Base-by-base conservation (phyloP, 2,888 invertebrate species). In the Eupithecia abbreviata region DNA sequence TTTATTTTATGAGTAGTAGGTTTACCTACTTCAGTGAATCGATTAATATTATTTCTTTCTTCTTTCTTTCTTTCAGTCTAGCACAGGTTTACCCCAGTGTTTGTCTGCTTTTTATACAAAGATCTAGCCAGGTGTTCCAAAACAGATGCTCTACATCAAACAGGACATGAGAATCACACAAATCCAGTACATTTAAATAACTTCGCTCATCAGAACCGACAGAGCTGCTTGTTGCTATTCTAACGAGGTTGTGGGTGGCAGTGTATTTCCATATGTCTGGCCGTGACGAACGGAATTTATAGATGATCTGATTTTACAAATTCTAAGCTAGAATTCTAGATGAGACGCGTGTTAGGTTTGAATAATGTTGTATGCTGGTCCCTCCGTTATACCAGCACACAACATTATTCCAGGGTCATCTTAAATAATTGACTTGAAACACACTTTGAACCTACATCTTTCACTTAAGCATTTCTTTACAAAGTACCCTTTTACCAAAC, bases 191-290 rank as follows among this genome's bases (percentile, higher is more conserved):
- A 58, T 58, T 58, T 58, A 58, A 58, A 58, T 58, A 3, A 58
- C 9, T 18, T 3, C 18, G 9, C 55, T 58, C 18, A 58, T 58
- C 55, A 58, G 55, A 58, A 58, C 9, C 68, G 45, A 65, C 68
- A 65, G 65, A 55, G 51, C 70, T 47, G 78, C 74, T 76, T 79
- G 79, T 76, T 77, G 79, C 77, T 77, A 79, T 72, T 79, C 79
- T 77, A 79, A 79, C 79, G 79, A 79, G 77, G 18, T 71, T 49
- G 82, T 80, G 79, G 79, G 75, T 82, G 82, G 81, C 81, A 72
- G 65, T 45, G n/a, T 67, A 82, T 82, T 82, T 77, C 73, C 82
- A 82, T 82, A 81, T 75, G 82, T 80, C 82, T 66, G 62, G 3
- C 72, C 73, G 69, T 72, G 78, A 78, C 76, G 71, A 78, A 55